Evolutionary conservation across 2,888 invertebrate genomes (phyloP), one percentile per base, ranked within the genome.

Genomic region (Entomobrya proxima): DNA sequence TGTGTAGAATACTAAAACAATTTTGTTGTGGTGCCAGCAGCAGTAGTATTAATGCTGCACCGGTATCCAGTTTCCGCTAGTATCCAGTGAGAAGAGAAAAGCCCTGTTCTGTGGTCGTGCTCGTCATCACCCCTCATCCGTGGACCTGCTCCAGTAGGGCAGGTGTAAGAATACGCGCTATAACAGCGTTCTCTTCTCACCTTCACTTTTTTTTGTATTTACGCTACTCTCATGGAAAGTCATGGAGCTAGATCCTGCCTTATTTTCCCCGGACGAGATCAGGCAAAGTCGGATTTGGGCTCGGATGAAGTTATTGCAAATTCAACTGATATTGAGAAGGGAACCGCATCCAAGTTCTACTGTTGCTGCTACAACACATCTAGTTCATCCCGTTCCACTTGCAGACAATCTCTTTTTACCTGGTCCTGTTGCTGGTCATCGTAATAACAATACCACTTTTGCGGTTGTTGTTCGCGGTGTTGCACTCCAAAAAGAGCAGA

Each of bases 201-300:
- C 58, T 77, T 55, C 75, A 75, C 47, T 30, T 30, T 69, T 44
- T 47, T 47, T 27, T 47, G 44, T 67, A 47, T 75, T 52, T 55
- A 27, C 40, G n/a, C 30, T 61, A 58, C 77, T 30, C 78, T 78
- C 47, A 85, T 85, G 84, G 84, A 85, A 85, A 78, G 84, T 77
- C 84, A 85, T 78, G 84, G 84, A 55, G 78, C 72, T 72, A 64
- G 47, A 64, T 50, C 61, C 61, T 84, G 84, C 84, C 77, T 84
- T 84, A 84, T 84, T 84, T 85, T 85, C 72, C 69, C 84, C 84
- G 84, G 84, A 85, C 84, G 78, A 85, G 84, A 85, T 85, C 84
- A 85, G 64, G 58, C 58, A 69, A 78, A 85, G 84, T 85, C 84
- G 84, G 84, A 85, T 85, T 85, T 78, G 78, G 78, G 64, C 84